These are phyloP conservation scores for Acanthaster planci DNA, from an alignment of 35 echinoderm and acorn worm genomes.

Conservation along the genomic window DNA sequence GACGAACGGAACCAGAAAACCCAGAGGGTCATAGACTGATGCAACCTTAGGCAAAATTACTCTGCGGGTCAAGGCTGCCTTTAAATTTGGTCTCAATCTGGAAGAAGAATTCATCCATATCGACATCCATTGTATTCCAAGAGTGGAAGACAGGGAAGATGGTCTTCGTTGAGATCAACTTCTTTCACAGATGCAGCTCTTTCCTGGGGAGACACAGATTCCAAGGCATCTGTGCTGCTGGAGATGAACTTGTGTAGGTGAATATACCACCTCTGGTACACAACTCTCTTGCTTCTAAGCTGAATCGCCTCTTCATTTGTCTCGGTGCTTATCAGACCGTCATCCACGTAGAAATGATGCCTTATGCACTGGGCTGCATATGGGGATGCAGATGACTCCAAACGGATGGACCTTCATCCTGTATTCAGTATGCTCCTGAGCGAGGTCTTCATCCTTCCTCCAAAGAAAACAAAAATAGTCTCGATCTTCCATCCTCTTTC, in stretches of 20 bases:
- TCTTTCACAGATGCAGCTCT: slow-evolving; percentile 39
- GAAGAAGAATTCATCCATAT: slow-evolving; percentile 52
- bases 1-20: slow-evolving; percentile 56
- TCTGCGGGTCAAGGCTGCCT: slow-evolving; percentile 53
- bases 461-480: neutral
- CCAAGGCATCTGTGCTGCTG: slow-evolving; percentile 32
- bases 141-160: slow-evolving; percentile 22
- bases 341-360: slow-evolving; percentile 86
- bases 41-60: slow-evolving; percentile 51
- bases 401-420: slow-evolving; percentile 62
- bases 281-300: slow-evolving; percentile 38
- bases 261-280: slow-evolving; percentile 47
- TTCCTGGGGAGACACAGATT: slow-evolving; percentile 34
- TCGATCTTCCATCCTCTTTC: neutral
- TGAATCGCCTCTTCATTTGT: no score
- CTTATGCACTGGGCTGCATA: no score
- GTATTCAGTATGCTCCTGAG: slow-evolving; percentile 21
- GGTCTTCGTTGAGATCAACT: slow-evolving; percentile 45
- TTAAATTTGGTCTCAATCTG: slow-evolving; percentile 45
- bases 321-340: slow-evolving; percentile 53
- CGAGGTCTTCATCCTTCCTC: neutral
- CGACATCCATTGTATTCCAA: slow-evolving; percentile 53
- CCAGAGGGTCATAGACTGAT: slow-evolving; percentile 78
- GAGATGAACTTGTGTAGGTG: slow-evolving; percentile 47
- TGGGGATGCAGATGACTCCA: slow-evolving; percentile 66